A percentile compares a stretch with the other conserved stretches of the same genome.
These are phyloP conservation scores for Zaprionus vittiger DNA, from an alignment of 1,140 invertebrate genomes.

Conservation along the genomic window DNA sequence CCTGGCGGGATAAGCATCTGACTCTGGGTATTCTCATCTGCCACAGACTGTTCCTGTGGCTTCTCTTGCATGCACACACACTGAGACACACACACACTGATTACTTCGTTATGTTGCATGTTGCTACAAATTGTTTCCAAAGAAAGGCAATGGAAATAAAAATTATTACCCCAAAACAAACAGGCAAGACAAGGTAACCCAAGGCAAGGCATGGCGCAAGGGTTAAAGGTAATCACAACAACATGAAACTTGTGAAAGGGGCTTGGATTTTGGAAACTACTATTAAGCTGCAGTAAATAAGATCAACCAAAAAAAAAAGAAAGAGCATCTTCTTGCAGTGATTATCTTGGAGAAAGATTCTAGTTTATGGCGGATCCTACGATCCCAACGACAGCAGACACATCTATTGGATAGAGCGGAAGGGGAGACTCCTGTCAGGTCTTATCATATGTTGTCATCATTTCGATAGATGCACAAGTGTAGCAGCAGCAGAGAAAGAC, in stretches of 20 bases:
- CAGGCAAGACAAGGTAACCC: slow-evolving; percentile 4
- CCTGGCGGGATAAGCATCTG: slow-evolving; percentile 76
- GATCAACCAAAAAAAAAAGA: slow-evolving; percentile 1
- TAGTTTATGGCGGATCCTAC: slow-evolving; percentile 60
- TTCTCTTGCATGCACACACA: slow-evolving; percentile 7
- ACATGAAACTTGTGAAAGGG: slow-evolving; percentile 73
- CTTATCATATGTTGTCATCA: slow-evolving; percentile 73
- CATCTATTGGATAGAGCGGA: slow-evolving; percentile 38
- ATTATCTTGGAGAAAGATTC: slow-evolving; percentile 49
- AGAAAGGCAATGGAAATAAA: slow-evolving; percentile 79
- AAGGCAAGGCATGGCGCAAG: slow-evolving; percentile 23
- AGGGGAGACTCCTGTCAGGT: slow-evolving; percentile 59
- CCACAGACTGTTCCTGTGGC: slow-evolving; percentile 20
- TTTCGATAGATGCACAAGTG: slow-evolving; percentile 42
- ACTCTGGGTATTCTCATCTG: slow-evolving; percentile 47
- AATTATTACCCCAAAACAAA: slow-evolving; percentile 63
- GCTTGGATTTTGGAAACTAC: slow-evolving; percentile 42
- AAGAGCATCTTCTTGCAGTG: slow-evolving; percentile 27
- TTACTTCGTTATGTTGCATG: slow-evolving; percentile 79
- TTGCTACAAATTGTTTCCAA: slow-evolving; percentile 81
- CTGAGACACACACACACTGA: slow-evolving; percentile 37
- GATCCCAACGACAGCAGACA: slow-evolving; percentile 63
- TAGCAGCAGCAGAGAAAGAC: slow-evolving; percentile 10
- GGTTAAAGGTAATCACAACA: slow-evolving; percentile 79
- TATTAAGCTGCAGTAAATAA: slow-evolving; percentile 42